phyloP scores from a whole-genome alignment of 2,797 vertebrate genomes.

The Sebastiscus albofasciatus region DNA sequence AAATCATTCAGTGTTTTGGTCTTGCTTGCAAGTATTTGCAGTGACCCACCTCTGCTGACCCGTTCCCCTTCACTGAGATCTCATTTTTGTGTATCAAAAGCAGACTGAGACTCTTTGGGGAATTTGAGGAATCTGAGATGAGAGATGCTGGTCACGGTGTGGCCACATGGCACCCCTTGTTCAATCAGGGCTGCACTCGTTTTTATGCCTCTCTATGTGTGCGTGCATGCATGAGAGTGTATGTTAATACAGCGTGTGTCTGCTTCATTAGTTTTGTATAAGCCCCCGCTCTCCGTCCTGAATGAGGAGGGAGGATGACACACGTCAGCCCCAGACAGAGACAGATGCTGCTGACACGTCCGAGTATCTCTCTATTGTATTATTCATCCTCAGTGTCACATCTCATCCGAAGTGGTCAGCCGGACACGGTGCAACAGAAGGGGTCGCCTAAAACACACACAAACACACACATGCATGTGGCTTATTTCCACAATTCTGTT shows the following conservation, averaged over 20 bases:
- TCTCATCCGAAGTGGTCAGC: slow-evolving; percentile 65
- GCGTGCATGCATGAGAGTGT: slow-evolving; percentile 11
- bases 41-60: background rate
- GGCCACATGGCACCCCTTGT: slow-evolving; percentile 23
- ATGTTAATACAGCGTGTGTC: slow-evolving; percentile 55
- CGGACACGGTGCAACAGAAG: slow-evolving; percentile 46
- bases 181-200: slow-evolving; percentile 3
- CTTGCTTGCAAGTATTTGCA: background rate
- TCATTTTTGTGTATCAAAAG: slow-evolving; percentile 19
- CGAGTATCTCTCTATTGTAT: slow-evolving; percentile 71
- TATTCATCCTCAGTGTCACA: slow-evolving; percentile 74
- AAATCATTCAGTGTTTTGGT: slow-evolving; percentile 41
- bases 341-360: slow-evolving; percentile 75
- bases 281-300: slow-evolving; percentile 40
- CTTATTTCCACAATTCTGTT: slow-evolving; percentile 54
- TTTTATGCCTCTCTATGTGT: slow-evolving; percentile 15
- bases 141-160: slow-evolving; percentile 23
- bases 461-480: background rate
- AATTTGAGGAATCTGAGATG: slow-evolving; percentile 35
- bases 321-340: slow-evolving; percentile 69
- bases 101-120: slow-evolving; percentile 14
- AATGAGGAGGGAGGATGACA: slow-evolving; percentile 69
- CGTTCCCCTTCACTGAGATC: background rate
- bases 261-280: slow-evolving; percentile 72
- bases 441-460: slow-evolving; percentile 17